A percentile compares a stretch with the other conserved stretches of the same genome.
Conservation (phyloP, 2,888 invertebrate species). For the Molanna angustata region DNA sequence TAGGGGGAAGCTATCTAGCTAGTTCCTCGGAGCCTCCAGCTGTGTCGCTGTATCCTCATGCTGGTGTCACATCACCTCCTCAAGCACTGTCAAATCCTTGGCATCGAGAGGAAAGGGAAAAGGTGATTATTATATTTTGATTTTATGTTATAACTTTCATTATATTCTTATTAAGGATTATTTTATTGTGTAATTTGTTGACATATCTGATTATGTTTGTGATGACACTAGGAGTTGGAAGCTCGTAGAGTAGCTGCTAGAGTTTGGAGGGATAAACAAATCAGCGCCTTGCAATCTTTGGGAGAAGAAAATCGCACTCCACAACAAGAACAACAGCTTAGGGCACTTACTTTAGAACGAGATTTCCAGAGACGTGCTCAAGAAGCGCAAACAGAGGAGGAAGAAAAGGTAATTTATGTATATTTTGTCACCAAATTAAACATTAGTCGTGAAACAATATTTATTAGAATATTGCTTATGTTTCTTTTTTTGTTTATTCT, state of each 20-base stretch:
- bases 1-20: conserved; percentile 58
- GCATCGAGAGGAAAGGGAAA: conserved; percentile 91
- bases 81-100: conserved; percentile 70
- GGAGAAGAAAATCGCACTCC: conserved; percentile 60
- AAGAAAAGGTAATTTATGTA: conserved; percentile 51
- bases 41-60: conserved; percentile 64
- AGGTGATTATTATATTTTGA: conserved; percentile 40
- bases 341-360: conserved; percentile 86
- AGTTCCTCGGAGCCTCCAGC: conserved; percentile 72
- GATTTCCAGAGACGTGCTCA: conserved; percentile 92
- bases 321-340: conserved; percentile 83
- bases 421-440: no score
- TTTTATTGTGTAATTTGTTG: background rate
- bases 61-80: conserved; percentile 43
- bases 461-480: background rate
- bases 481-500: conserved; percentile 27
- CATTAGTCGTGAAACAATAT: background rate
- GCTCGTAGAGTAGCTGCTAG: conserved; percentile 71
- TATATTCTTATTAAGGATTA: no score
- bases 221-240: conserved; percentile 56
- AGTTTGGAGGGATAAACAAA: conserved; percentile 83
- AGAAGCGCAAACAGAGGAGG: conserved; percentile 68
- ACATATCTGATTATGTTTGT: background rate
- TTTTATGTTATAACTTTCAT: no score
- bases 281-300: conserved; percentile 70